Evolutionary conservation across 92 coral and sea anemone species (phyloP), one percentile per base, ranked within the genome.

Genomic region (Porites divaricata): DNA sequence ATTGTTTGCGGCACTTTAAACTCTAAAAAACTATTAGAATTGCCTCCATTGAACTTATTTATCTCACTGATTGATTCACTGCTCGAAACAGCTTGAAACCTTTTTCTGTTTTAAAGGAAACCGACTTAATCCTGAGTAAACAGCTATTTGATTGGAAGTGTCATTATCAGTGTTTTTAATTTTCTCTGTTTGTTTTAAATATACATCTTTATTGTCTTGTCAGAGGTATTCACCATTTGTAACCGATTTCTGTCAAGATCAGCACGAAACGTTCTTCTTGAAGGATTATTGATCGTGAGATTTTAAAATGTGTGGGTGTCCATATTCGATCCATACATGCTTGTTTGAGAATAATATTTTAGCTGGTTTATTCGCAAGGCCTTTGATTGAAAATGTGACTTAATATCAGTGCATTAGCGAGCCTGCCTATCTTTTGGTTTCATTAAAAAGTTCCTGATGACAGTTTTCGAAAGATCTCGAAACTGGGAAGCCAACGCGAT

Each of bases 91-190:
- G 28, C 66, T 78, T 9, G 25, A 67, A 51, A 69, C 3, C 56
- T 22, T 19, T 2, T 25, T 54, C 22, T 57, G 41, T 41, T 70
- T 70, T 13, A 71, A 63, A 48, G 63, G 65, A 64, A 71, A 82
- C 48, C 16, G n/a, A 59, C 25, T 19, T 61, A 62, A 82, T 82
- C 63, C 79, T 48, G 17, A n/a, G 24, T 28, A 57, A 70, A 80
- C 85, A 70, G 23, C 19, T 19, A 35, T 69, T 53, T 41, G 28
- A 80, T 62, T n/a, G 70, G 63, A 23, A 48, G 62, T 73, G 86
- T 59, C 86, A 82, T 63, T 48, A 72, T 1, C 63, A 28, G 21
- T 72, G 51, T 45, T 71, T 82, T 82, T 82, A 82, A 82, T 82
- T 82, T 82, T 48, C 79, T 12, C 69, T 72, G 78, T 82, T 82